Evolutionary conservation across 2,113 vertebrate genomes (phyloP).

Genomic region (Bubo bubo): DNA sequence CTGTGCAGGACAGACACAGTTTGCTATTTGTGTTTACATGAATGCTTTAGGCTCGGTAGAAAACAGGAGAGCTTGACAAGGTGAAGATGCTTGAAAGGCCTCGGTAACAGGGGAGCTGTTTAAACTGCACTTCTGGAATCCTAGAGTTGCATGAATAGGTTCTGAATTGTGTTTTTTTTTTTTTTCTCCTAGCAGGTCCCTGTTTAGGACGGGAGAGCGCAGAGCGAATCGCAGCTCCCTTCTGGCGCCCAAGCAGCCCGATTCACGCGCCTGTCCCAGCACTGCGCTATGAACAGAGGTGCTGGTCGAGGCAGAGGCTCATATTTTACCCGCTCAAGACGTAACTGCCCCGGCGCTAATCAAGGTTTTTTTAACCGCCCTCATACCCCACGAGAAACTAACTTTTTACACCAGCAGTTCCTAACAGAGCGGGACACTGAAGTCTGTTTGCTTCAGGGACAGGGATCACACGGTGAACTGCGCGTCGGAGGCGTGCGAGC

Average conservation of each 20-base stretch:
- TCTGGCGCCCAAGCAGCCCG: background rate
- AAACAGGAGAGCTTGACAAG: accelerated
- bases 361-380: background rate
- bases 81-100: too few relatives aligned
- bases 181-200: background rate
- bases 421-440: slow-evolving; percentile 70
- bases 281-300: slow-evolving; percentile 2
- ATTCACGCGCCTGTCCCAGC: background rate
- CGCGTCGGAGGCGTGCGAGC: background rate
- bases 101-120: background rate
- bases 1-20: background rate
- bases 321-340: background rate
- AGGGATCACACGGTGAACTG: background rate
- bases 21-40: background rate
- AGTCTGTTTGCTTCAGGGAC: slow-evolving; percentile 12
- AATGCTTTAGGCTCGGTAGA: background rate
- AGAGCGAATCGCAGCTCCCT: background rate
- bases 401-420: slow-evolving; percentile 75
- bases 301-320: background rate
- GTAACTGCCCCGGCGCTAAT: background rate
- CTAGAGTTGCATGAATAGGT: accelerated
- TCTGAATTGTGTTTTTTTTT: background rate
- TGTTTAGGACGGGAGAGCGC: background rate
- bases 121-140: background rate
- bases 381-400: background rate